These are phyloP conservation scores for Chrysolina americana DNA, from an alignment of 2,888 invertebrate species.

Conservation along the genomic window DNA sequence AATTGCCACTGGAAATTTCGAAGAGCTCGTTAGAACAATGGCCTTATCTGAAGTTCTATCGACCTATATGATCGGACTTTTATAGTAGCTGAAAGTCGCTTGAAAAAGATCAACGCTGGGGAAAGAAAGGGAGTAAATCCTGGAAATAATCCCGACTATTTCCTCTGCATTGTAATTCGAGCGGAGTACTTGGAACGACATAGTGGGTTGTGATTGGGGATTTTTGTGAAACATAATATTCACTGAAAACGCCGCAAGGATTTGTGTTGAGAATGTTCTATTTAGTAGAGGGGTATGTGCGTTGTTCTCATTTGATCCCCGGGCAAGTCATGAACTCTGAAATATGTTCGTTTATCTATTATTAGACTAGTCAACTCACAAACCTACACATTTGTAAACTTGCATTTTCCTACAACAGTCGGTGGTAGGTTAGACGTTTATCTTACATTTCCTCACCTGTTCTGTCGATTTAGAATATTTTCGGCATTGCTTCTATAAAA, in stretches of 20 bases:
- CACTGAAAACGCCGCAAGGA: no score
- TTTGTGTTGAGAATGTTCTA: no score
- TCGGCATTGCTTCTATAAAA: no score
- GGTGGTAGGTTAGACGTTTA: no score
- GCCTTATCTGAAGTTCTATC: constrained; percentile 25
- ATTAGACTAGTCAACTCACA: no score
- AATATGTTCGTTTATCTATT: no score
- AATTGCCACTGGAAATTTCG: constrained; percentile 27
- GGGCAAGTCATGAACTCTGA: no score
- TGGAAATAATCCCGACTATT: not conserved
- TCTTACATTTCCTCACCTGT: no score
- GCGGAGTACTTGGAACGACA: not conserved
- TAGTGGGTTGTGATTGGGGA: not conserved
- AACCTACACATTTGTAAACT: no score
- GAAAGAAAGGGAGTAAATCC: not conserved
- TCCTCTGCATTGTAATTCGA: not conserved
- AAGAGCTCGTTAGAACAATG: constrained; percentile 38
- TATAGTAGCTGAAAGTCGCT: not conserved
- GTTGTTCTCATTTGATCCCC: not conserved
- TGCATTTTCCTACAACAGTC: no score
- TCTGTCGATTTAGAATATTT: no score
- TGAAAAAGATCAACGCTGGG: not conserved
- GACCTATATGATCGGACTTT: constrained; percentile 16
- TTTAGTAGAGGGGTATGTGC: not conserved
- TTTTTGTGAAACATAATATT: no score